These are phyloP conservation scores for Megaceryle maxima DNA, from an alignment of 2,113 vertebrate species.

Conservation along the genomic window DNA sequence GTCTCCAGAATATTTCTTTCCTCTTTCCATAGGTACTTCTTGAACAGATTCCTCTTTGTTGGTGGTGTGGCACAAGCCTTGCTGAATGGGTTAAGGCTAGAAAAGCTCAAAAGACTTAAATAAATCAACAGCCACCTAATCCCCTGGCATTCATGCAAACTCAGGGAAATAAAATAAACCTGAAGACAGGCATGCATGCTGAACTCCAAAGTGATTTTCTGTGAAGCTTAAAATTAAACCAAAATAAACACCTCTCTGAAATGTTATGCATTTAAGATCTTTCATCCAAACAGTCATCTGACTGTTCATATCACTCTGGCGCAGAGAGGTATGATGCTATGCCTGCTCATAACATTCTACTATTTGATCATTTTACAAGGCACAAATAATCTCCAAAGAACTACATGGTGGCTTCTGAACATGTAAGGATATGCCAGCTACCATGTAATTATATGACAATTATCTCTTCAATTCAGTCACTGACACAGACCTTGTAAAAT, in stretches of 20 bases:
- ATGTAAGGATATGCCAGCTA: background rate
- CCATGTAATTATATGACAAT: background rate
- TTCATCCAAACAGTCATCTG: background rate
- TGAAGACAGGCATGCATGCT: background rate
- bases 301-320: background rate
- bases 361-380: constrained; percentile 22
- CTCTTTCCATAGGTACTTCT: background rate
- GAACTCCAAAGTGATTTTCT: background rate
- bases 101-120: constrained; percentile 24
- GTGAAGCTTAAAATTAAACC: background rate
- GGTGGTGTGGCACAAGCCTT: background rate
- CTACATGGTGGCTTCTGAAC: background rate
- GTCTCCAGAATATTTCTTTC: background rate
- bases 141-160: background rate
- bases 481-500: background rate
- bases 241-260: background rate
- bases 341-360: background rate
- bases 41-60: constrained; percentile 7
- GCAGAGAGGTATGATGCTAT: background rate
- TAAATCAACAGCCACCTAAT: constrained; percentile 44
- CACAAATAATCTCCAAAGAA: background rate
- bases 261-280: background rate
- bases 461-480: background rate
- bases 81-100: constrained; percentile 4
- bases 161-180: constrained; percentile 31